phyloP scores from a whole-genome alignment of 2,797 vertebrate species.

The Chloroceryle inda region DNA sequence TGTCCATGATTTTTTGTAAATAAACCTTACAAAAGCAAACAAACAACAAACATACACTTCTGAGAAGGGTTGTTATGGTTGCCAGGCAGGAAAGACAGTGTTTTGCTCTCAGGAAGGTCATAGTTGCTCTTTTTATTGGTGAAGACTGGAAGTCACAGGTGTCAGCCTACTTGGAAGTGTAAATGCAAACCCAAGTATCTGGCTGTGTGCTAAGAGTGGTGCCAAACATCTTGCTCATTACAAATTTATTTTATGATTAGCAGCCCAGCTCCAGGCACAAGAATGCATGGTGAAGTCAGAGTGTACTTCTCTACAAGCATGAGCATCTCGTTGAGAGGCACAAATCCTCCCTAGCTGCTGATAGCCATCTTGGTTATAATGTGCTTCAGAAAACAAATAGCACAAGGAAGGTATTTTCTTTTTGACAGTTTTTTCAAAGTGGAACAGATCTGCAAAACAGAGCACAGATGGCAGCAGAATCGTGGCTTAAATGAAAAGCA shows the following conservation, averaged over 20 bases:
- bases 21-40: neutral
- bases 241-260: neutral
- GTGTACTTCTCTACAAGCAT: neutral
- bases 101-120: neutral
- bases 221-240: neutral
- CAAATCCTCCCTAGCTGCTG: neutral
- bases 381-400: conserved; percentile 16
- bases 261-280: neutral
- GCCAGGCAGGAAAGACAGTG: neutral
- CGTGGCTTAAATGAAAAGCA: conserved; percentile 20
- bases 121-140: conserved; percentile 30
- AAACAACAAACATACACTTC: neutral
- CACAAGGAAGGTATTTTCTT: conserved; percentile 57
- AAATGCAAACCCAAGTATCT: neutral
- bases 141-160: neutral
- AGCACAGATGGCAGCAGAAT: conserved; percentile 40
- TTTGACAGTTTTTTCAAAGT: neutral
- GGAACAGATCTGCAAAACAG: conserved; percentile 15
- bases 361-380: neutral
- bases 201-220: neutral
- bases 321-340: neutral
- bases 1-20: neutral
- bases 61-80: neutral
- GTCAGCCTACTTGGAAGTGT: conserved; percentile 33
- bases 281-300: accelerated